Percentiles rank a stretch among this genome's conserved stretches.
Evolutionary conservation across 2,113 vertebrate genomes (phyloP).

Genomic region (Brachypteracias leptosomus): DNA sequence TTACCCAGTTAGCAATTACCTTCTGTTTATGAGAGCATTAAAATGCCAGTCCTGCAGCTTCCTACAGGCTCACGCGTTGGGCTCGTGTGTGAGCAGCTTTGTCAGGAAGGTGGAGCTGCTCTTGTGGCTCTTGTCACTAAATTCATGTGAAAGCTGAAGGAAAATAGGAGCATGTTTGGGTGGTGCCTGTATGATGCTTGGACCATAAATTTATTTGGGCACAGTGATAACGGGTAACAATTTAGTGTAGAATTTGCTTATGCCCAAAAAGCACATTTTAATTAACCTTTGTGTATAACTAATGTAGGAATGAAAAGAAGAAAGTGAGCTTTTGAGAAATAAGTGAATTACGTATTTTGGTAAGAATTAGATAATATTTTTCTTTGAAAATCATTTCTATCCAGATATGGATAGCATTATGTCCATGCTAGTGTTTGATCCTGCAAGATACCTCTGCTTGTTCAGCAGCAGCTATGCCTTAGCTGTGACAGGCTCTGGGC

Average conservation of each 20-base stretch:
- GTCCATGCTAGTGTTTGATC: not conserved
- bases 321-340: not conserved
- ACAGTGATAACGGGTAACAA: not conserved
- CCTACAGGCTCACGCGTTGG: fast-evolving
- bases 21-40: not conserved
- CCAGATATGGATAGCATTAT: too few relatives aligned
- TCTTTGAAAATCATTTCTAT: not conserved
- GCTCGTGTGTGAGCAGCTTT: not conserved
- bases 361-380: not conserved
- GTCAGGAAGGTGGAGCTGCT: not conserved
- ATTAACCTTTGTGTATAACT: not conserved
- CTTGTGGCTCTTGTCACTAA: not conserved
- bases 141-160: not conserved
- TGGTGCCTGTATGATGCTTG: not conserved
- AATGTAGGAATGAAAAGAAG: not conserved
- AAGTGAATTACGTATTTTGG: not conserved
- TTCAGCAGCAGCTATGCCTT: not conserved
- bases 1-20: not conserved
- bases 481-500: not conserved
- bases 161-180: not conserved
- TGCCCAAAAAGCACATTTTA: not conserved
- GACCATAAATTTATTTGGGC: not conserved
- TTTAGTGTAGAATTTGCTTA: not conserved
- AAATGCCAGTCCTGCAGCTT: not conserved
- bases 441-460: not conserved